Conservation (phyloP, 92 coral and sea anemone species). For the Parazoanthus swiftii region DNA sequence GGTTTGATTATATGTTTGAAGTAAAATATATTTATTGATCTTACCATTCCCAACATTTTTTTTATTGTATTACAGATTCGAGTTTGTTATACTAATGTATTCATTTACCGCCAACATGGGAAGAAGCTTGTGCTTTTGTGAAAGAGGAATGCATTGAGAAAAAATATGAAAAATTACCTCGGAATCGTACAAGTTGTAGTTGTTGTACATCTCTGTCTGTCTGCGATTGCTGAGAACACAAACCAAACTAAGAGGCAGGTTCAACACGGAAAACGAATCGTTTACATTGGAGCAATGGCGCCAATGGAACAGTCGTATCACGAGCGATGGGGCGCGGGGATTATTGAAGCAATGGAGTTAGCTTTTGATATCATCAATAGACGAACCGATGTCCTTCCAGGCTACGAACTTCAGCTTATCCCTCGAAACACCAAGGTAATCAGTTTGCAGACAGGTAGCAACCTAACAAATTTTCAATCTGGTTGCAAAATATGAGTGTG, state of each 20-base stretch:
- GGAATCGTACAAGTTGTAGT: background rate
- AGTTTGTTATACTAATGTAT: background rate
- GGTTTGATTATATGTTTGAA: too few species aligned
- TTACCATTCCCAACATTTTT: background rate
- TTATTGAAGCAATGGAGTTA: conserved; percentile 28
- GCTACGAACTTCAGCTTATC: conserved; percentile 9
- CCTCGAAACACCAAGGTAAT: conserved; percentile 34
- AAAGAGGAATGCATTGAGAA: too few species aligned
- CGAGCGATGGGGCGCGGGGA: conserved; percentile 28
- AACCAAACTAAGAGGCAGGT: background rate
- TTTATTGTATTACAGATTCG: background rate
- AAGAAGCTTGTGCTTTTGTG: background rate
- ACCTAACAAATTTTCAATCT: too few species aligned
- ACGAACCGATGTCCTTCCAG: conserved; percentile 21
- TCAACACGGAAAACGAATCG: background rate
- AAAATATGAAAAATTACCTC: background rate
- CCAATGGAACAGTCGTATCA: conserved; percentile 6
- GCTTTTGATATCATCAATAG: conserved; percentile 27
- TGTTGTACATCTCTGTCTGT: background rate
- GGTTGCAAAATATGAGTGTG: too few species aligned
- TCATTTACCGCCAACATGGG: background rate
- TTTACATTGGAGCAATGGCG: conserved; percentile 27
- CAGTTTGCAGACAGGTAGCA: too few species aligned
- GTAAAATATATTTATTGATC: too few species aligned
- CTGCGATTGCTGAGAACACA: background rate